phyloP scores from a whole-genome alignment of 92 coral and sea anemone species.

The Meandrina meandrites region DNA sequence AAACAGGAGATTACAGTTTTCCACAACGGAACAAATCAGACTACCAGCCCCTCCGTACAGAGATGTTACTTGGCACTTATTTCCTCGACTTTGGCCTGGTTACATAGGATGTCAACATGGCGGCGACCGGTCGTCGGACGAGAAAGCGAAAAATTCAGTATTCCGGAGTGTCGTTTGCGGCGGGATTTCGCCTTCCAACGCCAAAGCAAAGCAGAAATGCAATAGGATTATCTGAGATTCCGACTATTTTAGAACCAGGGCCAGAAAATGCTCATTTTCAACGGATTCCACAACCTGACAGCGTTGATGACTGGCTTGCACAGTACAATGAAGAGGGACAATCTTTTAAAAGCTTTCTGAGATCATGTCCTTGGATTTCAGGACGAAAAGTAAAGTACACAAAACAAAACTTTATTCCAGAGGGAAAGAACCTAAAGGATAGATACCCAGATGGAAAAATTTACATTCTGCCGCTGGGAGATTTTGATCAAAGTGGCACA shows the following conservation, averaged over 20 bases:
- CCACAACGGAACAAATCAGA: background rate
- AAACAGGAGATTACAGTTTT: background rate
- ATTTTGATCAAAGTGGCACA: constrained; percentile 37
- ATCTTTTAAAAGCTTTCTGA: constrained; percentile 53
- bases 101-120: constrained; percentile 54
- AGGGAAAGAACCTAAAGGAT: constrained; percentile 54
- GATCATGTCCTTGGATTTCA: constrained; percentile 73
- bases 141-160: constrained; percentile 40
- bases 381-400: constrained; percentile 40
- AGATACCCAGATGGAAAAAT: constrained; percentile 78
- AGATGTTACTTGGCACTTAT: background rate
- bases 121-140: constrained; percentile 38
- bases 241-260: constrained; percentile 39
- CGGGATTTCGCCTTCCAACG: constrained; percentile 63
- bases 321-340: constrained; percentile 73
- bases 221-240: constrained; percentile 34
- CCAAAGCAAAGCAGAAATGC: constrained; percentile 55
- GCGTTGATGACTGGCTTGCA: constrained; percentile 70
- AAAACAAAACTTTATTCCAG: constrained; percentile 49
- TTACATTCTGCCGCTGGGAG: constrained; percentile 67
- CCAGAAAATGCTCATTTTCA: constrained; percentile 43
- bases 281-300: constrained; percentile 45
- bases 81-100: constrained; percentile 20
- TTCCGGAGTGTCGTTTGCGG: constrained; percentile 48
- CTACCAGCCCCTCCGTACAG: background rate